A percentile compares a stretch with the other conserved stretches of the same genome.
Evolutionary conservation across 2,888 invertebrate genomes (phyloP).

Genomic region (Miltochrista miniata): DNA sequence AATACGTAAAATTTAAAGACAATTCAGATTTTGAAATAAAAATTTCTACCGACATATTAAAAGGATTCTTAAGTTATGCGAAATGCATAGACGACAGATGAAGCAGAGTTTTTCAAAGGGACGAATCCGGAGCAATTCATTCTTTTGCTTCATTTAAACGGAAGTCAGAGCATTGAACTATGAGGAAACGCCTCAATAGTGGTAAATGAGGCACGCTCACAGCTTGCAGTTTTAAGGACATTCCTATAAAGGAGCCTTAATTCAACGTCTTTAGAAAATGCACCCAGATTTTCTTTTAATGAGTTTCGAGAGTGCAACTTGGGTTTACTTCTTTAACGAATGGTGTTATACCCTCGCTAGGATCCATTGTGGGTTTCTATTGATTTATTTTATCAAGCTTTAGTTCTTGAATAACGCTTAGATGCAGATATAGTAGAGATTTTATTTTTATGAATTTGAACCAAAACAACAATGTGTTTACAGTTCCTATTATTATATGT

Average conservation of each 20-base stretch:
- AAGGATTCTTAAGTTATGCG: conserved; percentile 26
- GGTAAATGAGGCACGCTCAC: conserved; percentile 77
- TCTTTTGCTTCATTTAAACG: conserved; percentile 63
- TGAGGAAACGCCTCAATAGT: conserved; percentile 71
- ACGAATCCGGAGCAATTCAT: conserved; percentile 55
- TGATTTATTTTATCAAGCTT: conserved; percentile 41
- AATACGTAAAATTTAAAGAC: too few species aligned
- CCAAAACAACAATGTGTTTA: too few species aligned
- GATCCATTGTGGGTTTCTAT: conserved; percentile 47
- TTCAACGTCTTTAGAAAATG: conserved; percentile 80
- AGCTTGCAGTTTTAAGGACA: conserved; percentile 74
- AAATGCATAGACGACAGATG: conserved; percentile 36
- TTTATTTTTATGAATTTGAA: too few species aligned
- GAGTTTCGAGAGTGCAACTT: conserved; percentile 77
- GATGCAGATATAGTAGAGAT: too few species aligned
- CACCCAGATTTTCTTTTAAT: conserved; percentile 81
- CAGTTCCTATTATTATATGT: too few species aligned
- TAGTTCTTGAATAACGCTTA: not conserved
- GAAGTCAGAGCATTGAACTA: conserved; percentile 61
- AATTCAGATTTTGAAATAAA: conserved; percentile 3
- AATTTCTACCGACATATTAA: conserved; percentile 20
- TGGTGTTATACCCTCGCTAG: conserved; percentile 51
- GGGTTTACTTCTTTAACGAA: conserved; percentile 77
- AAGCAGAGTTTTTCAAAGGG: conserved; percentile 45
- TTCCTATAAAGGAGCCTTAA: conserved; percentile 75